Percentiles rank a stretch among this genome's conserved stretches.
These are phyloP conservation scores for Coluber constrictor DNA, from an alignment of 2,797 vertebrate genomes.

Conservation along the genomic window DNA sequence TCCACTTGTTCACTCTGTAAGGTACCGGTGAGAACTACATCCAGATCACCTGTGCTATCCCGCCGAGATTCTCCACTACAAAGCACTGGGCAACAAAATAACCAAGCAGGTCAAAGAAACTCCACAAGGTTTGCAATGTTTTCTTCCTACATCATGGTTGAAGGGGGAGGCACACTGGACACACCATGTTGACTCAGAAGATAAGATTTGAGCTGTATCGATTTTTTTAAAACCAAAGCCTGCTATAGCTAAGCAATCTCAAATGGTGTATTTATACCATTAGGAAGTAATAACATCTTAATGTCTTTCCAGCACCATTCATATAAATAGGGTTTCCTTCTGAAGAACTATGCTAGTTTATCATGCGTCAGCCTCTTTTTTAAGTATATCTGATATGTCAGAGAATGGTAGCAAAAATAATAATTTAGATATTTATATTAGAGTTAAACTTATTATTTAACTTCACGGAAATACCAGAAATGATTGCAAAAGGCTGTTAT, in stretches of 20 bases:
- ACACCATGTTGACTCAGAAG: background rate
- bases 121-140: constrained; percentile 77
- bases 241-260: background rate
- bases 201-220: background rate
- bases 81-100: constrained; percentile 81
- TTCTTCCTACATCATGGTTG: background rate
- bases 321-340: background rate
- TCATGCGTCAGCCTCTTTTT: background rate
- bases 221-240: background rate
- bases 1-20: constrained; percentile 60
- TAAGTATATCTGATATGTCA: background rate
- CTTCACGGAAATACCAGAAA: background rate
- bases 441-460: background rate
- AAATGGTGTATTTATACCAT: background rate
- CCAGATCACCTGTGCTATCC: constrained; percentile 91
- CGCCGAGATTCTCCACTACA: constrained; percentile 93
- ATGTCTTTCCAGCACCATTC: background rate
- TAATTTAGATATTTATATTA: background rate
- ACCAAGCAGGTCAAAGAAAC: constrained; percentile 83
- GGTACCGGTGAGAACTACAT: constrained; percentile 94
- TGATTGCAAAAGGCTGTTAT: background rate
- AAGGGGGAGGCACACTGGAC: background rate
- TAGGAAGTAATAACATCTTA: background rate
- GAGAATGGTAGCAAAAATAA: background rate
- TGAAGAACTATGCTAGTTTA: background rate